Percentiles rank a stretch among this genome's conserved stretches.
phyloP scores from a whole-genome alignment of 1,140 invertebrate genomes.

The Thaumatotibia leucotreta region DNA sequence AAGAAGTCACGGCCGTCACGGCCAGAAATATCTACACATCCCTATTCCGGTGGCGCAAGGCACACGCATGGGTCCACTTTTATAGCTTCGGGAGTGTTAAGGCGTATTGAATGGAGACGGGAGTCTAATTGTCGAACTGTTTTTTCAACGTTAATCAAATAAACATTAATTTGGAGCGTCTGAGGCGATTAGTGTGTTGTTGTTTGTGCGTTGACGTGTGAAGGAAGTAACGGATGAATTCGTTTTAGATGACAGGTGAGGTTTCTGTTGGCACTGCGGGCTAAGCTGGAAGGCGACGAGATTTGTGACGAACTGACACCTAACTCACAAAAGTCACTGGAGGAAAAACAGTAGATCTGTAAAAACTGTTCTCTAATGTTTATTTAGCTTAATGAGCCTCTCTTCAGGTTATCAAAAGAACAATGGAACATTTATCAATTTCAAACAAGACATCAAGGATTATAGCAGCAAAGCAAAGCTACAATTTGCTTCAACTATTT shows the following conservation, averaged over 20 bases:
- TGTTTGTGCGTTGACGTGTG: background rate
- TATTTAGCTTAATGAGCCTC: no score
- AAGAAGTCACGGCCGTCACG: background rate
- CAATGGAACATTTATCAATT: background rate
- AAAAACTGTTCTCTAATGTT: no score
- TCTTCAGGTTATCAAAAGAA: background rate
- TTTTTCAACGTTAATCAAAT: conserved; percentile 8
- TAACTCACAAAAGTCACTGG: no score
- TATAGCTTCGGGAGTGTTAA: background rate
- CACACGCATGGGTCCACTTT: background rate
- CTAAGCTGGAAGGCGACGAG: no score
- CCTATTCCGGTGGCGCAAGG: background rate
- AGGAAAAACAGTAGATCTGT: no score
- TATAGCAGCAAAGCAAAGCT: background rate
- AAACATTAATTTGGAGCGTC: conserved; percentile 9
- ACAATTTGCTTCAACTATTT: background rate
- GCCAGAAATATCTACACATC: background rate
- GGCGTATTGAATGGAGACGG: background rate
- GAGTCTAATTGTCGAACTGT: background rate
- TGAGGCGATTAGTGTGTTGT: background rate
- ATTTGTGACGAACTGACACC: no score
- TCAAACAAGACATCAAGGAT: background rate
- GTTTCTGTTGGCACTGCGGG: no score
- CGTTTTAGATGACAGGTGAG: background rate
- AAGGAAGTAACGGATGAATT: background rate